Base-by-base conservation (phyloP, 2,797 vertebrate genomes). In the Eulemur rubriventer region DNA sequence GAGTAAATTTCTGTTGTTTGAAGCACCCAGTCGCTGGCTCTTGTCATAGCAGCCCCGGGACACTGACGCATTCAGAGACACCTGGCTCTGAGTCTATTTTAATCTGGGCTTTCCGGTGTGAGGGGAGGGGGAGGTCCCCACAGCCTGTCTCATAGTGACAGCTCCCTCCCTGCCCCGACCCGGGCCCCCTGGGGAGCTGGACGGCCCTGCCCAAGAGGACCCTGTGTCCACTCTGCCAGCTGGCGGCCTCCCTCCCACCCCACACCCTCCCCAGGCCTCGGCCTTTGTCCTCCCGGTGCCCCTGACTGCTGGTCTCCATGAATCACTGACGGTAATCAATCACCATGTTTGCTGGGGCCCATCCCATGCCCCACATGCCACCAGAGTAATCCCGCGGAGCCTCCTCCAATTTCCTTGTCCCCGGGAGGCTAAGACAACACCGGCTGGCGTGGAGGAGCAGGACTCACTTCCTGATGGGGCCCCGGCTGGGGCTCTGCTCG, bases 201-300 rank as follows among this genome's bases (percentile, higher is more conserved):
- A 33, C 0, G 5, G n/a, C 50, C 50, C 59, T 6, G 26, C 28
- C 52, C 7, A 0, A 20, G 48, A 9, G 43, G 69, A 30, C 55
- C 20, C 7, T 8, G 9, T 4, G 30, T 7, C 52, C 20, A 0
- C 7, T 14, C 41, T 6, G 48, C 48, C 2, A 2, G 3, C 85
- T 17, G 30, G 43, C 16, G 11, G 12, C 30, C 28, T 33, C n/a
- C 30, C 28, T 33, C 28, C 4, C 35, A 7, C 0, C 7, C 52
- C 46, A 18, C 20, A 0, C 26, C 41, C 18, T 4, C 4, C 4
- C 24, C 20, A 0, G 3, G 0, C 57, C 46, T 7, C 6, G 4
- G 4, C 55, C 63, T 63, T 18, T 38, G 69, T 35, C 78, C 33
- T 41, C 52, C 24, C 0, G 0, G 35, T 1, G 7, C 16, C 76